Evolutionary conservation across 2,113 vertebrate species (phyloP), one percentile per base, ranked within the genome.

Genomic region (Cyanoderma ruficeps): DNA sequence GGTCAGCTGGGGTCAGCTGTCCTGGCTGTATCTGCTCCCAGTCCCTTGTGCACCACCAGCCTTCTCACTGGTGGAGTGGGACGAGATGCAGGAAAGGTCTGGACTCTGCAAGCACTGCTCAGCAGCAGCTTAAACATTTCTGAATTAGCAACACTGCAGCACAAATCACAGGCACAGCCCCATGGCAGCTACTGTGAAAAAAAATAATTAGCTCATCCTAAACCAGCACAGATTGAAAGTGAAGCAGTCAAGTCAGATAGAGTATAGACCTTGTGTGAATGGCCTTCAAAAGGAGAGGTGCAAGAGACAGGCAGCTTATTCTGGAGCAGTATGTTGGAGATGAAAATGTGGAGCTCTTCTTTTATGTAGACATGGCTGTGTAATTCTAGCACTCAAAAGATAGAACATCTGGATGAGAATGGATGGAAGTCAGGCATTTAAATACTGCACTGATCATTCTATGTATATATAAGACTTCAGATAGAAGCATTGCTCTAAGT

Each of bases 61-160:
- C 15, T 71, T 0, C 19, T 65, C 1, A 0, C 31, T 86, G 33
- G 6, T 25, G 14, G 8, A 1, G 11, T 39, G 10, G 20, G 2
- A 17, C 33, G 21, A 41, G 31, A 21, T 17, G 30, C 61, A 57
- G 44, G 57, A 80, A 33, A 83, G 18, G 4, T 41, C 39, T 52
- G 79, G 41, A 13, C 2, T 4, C 20, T 63, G 39, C 39, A 39
- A 39, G 39, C 39, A 39, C 39, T 39, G 31, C 47, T 80, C 25
- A 49, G 57, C 44, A 47, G 3, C 2, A 80, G 3, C 39, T 28
- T 4, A 72, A 77, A 41, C 17, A 68, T 23, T 21, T 6, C 13
- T 37, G 25, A 46, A 10, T 76, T 67, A 49, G 7, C 53, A 72
- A 2, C 10, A 10, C 7, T 44, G 11, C 33, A 35, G 3, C 31